phyloP scores from a whole-genome alignment of 2,113 vertebrate genomes.

The Eonycteris spelaea region DNA sequence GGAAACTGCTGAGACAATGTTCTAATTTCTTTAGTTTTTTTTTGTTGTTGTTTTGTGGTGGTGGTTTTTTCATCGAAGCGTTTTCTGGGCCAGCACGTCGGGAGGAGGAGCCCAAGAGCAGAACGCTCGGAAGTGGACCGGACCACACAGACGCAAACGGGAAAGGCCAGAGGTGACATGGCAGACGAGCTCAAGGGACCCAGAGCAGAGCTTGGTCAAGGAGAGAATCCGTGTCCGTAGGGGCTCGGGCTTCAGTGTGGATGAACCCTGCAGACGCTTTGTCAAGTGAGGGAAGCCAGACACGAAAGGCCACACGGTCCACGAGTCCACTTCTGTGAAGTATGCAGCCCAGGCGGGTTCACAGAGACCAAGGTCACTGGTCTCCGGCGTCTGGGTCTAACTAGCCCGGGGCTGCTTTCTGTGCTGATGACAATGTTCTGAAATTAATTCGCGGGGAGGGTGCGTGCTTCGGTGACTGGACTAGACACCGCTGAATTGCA shows the following conservation, averaged over 20 bases:
- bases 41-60: too few relatives aligned
- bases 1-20: not conserved
- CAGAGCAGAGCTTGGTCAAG: not conserved
- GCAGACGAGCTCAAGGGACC: not conserved
- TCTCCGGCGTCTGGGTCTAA: too few relatives aligned
- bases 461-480: not conserved
- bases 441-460: not conserved
- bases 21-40: not conserved
- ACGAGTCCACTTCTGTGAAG: not conserved
- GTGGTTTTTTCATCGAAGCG: not conserved
- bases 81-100: not conserved
- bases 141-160: not conserved
- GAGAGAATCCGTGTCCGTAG: too few relatives aligned
- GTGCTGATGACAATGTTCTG: not conserved
- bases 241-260: accelerated
- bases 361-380: accelerated
- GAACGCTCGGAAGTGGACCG: not conserved
- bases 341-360: not conserved
- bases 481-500: not conserved
- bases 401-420: not conserved
- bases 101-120: too few relatives aligned
- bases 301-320: not conserved
- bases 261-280: accelerated
- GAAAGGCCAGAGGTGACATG: not conserved
- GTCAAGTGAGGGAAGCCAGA: not conserved